Evolutionary conservation across 2,113 vertebrate species (phyloP).

Genomic region (Scortum barcoo): DNA sequence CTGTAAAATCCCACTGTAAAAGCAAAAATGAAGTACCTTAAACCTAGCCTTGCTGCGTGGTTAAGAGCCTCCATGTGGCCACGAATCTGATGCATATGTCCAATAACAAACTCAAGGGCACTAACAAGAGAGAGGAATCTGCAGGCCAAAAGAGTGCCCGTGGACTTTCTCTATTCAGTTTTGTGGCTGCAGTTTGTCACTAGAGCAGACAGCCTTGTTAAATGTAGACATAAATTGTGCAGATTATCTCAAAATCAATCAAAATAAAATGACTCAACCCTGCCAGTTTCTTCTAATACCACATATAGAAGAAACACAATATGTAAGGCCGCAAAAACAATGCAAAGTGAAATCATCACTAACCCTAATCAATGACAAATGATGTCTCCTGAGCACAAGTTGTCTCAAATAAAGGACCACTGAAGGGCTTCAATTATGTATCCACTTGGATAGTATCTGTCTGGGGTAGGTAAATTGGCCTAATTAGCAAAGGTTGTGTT

Average conservation of each 20-base stretch:
- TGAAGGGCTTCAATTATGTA: constrained; percentile 10
- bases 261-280: not conserved
- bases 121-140: constrained; percentile 60
- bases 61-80: constrained; percentile 44
- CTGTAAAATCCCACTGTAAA: not conserved
- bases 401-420: constrained; percentile 20
- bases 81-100: constrained; percentile 62
- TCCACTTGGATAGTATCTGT: constrained; percentile 32
- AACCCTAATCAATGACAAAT: constrained; percentile 20
- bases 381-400: constrained; percentile 3
- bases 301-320: not conserved
- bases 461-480: constrained; percentile 16
- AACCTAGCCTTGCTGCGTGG: constrained; percentile 14
- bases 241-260: constrained; percentile 2
- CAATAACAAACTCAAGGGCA: constrained; percentile 83
- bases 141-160: constrained; percentile 6
- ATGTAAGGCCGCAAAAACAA: not conserved
- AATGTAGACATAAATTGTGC: not conserved
- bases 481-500: constrained; percentile 33
- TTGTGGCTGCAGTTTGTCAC: constrained; percentile 5
- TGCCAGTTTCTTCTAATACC: not conserved
- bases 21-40: not conserved
- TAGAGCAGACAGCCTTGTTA: not conserved
- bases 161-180: constrained; percentile 21
- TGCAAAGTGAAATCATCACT: constrained; percentile 19